Conservation (phyloP, 1,140 invertebrate genomes). For the Mycetomoellerius zeteki region DNA sequence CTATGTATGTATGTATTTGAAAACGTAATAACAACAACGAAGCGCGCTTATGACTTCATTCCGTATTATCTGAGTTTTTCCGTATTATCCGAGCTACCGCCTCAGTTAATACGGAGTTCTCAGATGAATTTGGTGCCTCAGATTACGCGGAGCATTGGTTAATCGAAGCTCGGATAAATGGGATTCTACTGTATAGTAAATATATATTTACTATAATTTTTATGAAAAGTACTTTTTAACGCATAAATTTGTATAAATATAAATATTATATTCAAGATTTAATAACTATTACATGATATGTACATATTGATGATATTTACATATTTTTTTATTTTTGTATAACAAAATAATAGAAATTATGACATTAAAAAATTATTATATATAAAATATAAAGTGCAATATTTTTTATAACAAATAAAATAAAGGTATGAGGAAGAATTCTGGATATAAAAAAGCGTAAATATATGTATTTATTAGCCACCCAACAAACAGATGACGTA, state of each 20-base stretch:
- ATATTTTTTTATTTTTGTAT: not conserved
- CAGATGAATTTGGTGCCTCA: too few species aligned
- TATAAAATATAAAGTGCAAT: not conserved
- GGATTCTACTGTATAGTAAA: too few species aligned
- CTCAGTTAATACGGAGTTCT: too few species aligned
- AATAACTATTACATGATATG: not conserved
- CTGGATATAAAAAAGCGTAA: not conserved
- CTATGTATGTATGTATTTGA: too few species aligned
- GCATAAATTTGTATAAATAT: not conserved
- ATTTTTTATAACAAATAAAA: not conserved
- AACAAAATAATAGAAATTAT: conserved; percentile 21
- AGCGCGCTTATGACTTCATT: too few species aligned
- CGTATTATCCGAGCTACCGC: too few species aligned
- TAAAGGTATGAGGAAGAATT: not conserved
- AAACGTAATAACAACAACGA: too few species aligned
- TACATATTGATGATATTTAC: not conserved
- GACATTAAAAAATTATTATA: not conserved
- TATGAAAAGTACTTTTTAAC: conserved; percentile 5
- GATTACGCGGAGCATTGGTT: too few species aligned
- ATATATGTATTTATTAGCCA: not conserved
- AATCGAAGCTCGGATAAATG: too few species aligned
- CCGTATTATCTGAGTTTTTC: too few species aligned
- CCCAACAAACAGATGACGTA: too few species aligned
- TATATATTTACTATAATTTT: not conserved
- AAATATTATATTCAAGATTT: conserved; percentile 3